Evolutionary conservation across 2,113 vertebrate species (phyloP).

Genomic region (Bungarus multicinctus): DNA sequence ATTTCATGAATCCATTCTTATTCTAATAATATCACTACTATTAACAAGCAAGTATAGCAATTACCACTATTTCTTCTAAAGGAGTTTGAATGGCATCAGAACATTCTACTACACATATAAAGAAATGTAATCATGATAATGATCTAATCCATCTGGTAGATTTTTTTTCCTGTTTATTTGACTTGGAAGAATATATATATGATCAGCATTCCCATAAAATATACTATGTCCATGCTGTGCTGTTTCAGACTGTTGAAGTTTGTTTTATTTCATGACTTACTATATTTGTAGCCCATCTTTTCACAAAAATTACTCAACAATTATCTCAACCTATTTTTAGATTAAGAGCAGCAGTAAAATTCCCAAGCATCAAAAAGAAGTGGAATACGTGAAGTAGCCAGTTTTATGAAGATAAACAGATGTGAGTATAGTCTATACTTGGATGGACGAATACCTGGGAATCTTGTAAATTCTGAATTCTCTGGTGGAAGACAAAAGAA

Average conservation of each 20-base stretch:
- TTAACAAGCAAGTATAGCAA: background rate
- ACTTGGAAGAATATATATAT: background rate
- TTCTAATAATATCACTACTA: conserved; percentile 14
- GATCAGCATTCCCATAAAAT: background rate
- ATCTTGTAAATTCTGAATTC: background rate
- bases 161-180: background rate
- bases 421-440: background rate
- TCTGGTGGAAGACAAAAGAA: background rate
- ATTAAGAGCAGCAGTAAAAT: background rate
- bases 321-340: background rate
- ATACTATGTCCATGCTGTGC: background rate
- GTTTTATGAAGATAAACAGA: background rate
- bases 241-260: background rate
- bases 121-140: background rate
- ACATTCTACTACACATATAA: conserved; percentile 12
- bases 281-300: background rate
- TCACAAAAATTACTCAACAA: background rate
- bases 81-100: conserved; percentile 40
- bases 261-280: background rate
- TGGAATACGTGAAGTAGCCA: background rate
- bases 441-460: background rate
- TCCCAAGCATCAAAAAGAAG: background rate
- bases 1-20: conserved; percentile 47
- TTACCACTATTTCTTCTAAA: conserved; percentile 28
- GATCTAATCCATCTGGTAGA: background rate